Evolutionary conservation across 2,113 vertebrate genomes (phyloP).

Genomic region (Heterotilapia buettikoferi): DNA sequence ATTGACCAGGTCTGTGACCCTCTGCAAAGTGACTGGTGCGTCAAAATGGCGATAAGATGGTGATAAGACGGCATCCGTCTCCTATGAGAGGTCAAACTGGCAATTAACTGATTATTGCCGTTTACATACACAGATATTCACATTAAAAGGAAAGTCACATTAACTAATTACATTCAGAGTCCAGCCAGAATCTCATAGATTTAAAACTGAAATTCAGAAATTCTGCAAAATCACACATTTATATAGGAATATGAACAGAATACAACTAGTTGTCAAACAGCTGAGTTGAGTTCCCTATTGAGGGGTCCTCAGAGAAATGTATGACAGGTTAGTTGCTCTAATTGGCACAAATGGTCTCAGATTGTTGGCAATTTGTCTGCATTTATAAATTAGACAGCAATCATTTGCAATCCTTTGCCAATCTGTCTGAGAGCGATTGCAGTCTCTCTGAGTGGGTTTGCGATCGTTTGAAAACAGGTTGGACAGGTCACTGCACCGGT

Average conservation of each 20-base stretch:
- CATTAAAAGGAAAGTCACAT: background rate
- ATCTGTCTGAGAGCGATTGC: background rate
- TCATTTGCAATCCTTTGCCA: background rate
- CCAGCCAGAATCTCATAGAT: background rate
- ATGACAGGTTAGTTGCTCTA: background rate
- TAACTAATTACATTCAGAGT: background rate
- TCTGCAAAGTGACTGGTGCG: background rate
- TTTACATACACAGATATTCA: background rate
- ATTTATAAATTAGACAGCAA: background rate
- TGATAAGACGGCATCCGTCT: fast-evolving
- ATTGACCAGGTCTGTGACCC: background rate
- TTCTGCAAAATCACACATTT: background rate
- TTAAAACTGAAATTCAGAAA: background rate
- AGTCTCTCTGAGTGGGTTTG: background rate
- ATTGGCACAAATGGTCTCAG: background rate
- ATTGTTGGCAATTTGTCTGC: background rate
- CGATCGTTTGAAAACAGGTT: background rate
- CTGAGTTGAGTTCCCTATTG: background rate
- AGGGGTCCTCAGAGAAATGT: background rate
- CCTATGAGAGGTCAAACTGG: background rate
- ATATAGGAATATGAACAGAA: background rate
- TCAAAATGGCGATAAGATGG: background rate
- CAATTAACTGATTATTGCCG: background rate
- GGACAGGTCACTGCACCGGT: background rate
- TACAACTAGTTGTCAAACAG: background rate